Percentiles rank a stretch among this genome's conserved stretches.
Conservation (phyloP, 2,113 vertebrate species). For the Saccopteryx bilineata region DNA sequence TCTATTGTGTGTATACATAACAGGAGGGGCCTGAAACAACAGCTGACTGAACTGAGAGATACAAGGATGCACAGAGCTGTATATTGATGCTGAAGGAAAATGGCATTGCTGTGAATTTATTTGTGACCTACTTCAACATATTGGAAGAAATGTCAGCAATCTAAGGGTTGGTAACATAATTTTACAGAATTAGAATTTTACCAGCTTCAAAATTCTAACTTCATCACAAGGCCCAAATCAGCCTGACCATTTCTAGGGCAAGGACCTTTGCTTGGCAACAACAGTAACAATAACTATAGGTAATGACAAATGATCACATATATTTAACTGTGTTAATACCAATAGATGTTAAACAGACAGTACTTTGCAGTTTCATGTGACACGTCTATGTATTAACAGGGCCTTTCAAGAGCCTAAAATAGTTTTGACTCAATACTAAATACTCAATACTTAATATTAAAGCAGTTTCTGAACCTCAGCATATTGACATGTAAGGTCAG, state of each 20-base stretch:
- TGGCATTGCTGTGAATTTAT: constrained; percentile 1
- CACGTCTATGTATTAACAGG: neutral
- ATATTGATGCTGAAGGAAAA: constrained; percentile 9
- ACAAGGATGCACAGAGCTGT: neutral
- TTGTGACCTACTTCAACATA: constrained; percentile 52
- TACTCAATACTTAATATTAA: neutral
- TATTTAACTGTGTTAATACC: neutral
- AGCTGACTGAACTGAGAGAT: neutral
- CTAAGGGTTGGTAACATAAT: neutral
- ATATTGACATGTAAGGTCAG: neutral
- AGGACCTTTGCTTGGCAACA: neutral
- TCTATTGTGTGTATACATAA: neutral
- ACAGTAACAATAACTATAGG: neutral
- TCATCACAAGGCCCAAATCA: neutral
- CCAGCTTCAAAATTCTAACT: constrained; percentile 38
- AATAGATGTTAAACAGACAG: neutral
- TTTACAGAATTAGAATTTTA: constrained; percentile 19
- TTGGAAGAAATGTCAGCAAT: constrained; percentile 59
- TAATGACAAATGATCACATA: neutral
- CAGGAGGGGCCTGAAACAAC: neutral
- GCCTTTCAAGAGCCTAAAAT: neutral
- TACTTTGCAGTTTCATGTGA: neutral
- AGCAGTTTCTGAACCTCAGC: neutral
- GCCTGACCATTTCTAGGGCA: constrained; percentile 5
- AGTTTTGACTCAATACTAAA: neutral